Conservation (phyloP, 2,113 vertebrate species). For the Actenoides hombroni region DNA sequence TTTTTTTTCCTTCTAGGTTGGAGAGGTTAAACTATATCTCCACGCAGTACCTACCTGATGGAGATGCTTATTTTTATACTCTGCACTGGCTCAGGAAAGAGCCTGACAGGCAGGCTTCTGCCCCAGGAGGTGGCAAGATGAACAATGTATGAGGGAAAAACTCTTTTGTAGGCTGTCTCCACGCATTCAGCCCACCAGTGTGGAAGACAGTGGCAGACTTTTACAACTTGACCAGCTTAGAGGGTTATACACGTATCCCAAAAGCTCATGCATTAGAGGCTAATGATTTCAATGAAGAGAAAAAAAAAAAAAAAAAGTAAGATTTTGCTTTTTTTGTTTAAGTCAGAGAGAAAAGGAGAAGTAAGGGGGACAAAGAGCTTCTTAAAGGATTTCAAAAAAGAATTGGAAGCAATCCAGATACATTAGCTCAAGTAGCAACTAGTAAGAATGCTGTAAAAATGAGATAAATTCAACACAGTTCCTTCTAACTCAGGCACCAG, state of each 20-base stretch:
- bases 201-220: neutral
- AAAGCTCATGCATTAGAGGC: conserved; percentile 24
- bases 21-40: neutral
- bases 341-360: conserved; percentile 34
- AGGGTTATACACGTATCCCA: neutral
- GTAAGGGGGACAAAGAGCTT: conserved; percentile 44
- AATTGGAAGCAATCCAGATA: conserved; percentile 59
- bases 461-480: conserved; percentile 46
- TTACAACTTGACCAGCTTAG: neutral
- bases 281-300: conserved; percentile 42
- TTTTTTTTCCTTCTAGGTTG: neutral
- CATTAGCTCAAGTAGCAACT: conserved; percentile 44
- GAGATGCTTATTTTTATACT: conserved; percentile 4
- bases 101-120: neutral
- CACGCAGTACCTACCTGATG: neutral
- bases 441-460: conserved; percentile 40
- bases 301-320: neutral
- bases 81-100: neutral
- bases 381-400: conserved; percentile 56
- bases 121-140: neutral
- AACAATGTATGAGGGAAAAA: neutral
- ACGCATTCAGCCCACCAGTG: neutral
- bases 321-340: conserved; percentile 39
- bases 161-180: neutral
- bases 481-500: conserved; percentile 6